Conservation (phyloP, 2,113 vertebrate genomes). For the Ciconia stormi region DNA sequence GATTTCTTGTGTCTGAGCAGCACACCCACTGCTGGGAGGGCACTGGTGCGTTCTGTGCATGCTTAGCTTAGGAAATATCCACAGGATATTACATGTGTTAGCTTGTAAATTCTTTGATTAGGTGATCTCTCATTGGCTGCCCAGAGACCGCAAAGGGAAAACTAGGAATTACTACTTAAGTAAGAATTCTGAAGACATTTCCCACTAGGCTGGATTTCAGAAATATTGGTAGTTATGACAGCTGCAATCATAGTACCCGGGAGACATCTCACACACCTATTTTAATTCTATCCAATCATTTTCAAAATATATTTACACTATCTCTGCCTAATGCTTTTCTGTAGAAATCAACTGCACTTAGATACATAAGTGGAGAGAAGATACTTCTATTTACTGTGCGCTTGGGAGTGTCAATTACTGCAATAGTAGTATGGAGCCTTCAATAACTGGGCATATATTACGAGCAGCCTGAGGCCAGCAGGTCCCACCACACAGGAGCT, state of each 20-base stretch:
- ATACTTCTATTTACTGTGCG: neutral
- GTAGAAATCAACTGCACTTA: neutral
- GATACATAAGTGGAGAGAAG: neutral
- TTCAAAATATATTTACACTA: neutral
- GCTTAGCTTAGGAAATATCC: neutral
- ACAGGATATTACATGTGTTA: rapidly evolving
- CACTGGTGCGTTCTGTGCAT: neutral
- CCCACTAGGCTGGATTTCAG: neutral
- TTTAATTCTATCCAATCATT: neutral
- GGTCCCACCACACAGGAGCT: neutral
- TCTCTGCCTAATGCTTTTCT: neutral
- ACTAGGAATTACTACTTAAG: neutral
- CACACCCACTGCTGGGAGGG: neutral
- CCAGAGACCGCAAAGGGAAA: neutral
- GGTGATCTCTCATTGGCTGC: neutral
- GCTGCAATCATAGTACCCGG: neutral
- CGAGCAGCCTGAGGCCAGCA: neutral
- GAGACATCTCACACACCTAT: neutral
- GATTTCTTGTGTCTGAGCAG: neutral
- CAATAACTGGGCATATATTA: neutral
- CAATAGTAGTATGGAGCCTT: neutral
- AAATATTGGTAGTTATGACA: neutral
- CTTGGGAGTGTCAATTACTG: neutral
- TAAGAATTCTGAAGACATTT: neutral
- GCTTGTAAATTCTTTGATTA: neutral